phyloP scores from a whole-genome alignment of 2,888 invertebrate species.

The Aphidius colemani region DNA sequence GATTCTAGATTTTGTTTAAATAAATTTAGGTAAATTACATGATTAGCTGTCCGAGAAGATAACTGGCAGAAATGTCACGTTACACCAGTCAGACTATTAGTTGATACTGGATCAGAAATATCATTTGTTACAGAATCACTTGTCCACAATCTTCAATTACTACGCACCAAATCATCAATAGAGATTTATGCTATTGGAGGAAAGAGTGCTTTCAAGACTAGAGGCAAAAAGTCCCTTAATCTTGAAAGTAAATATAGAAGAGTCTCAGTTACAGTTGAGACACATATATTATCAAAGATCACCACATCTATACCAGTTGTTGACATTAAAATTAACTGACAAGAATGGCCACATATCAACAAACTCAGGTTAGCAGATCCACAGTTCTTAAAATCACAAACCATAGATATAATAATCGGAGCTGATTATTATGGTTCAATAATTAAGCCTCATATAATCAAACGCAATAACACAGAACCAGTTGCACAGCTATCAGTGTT shows the following conservation, averaged over 20 bases:
- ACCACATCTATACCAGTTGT: constrained; percentile 17
- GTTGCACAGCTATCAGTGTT: constrained; percentile 18
- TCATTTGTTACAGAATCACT: constrained; percentile 22
- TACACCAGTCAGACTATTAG: background rate
- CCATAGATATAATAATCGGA: constrained; percentile 27
- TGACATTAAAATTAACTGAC: background rate
- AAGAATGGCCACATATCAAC: constrained; percentile 17
- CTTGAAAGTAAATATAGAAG: background rate
- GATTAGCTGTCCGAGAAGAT: no score
- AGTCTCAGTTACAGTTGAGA: background rate
- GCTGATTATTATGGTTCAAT: constrained; percentile 25
- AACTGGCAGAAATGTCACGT: accelerated
- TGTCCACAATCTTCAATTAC: constrained; percentile 1
- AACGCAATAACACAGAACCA: constrained; percentile 4
- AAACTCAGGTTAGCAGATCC: constrained; percentile 25
- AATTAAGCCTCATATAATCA: constrained; percentile 22
- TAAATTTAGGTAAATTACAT: no score
- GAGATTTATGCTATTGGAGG: constrained; percentile 18
- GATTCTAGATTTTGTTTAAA: no score
- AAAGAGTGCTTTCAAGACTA: background rate
- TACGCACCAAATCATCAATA: constrained; percentile 6
- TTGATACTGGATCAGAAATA: constrained; percentile 24
- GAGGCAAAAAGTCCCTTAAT: constrained; percentile 8
- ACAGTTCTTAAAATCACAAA: constrained; percentile 21
- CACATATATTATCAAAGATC: constrained; percentile 12